Evolutionary conservation across 2,888 invertebrate species (phyloP), one percentile per base, ranked within the genome.

Genomic region (Leucophora obtusa): DNA sequence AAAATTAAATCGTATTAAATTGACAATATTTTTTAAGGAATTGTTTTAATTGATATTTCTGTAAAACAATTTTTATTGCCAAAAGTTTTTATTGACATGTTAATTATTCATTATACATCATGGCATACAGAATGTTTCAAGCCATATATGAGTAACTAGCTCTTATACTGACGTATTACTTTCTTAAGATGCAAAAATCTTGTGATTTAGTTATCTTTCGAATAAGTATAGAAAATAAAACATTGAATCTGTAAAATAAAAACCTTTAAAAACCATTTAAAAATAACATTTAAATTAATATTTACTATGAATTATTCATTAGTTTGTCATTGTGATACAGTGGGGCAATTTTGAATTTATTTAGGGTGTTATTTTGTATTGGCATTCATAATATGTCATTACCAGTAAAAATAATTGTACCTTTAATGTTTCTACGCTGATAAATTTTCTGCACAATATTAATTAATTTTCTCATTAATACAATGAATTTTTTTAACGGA

Each of bases 81-180:
- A 6, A 28, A 58, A 47, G 21, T 4, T 63, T 51, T 28, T 73
- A 65, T 65, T 51, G 15, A 65, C 65, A 38, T 63, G 71, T 62
- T 65, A 62, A 78, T 59, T 69, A 54, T 60, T 17, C n/a, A 65
- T 59, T 21, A 60, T 53, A 76, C 76, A 70, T 71, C 76, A 74
- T 17, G 43, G 17, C 21, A 24, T 18, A 62, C 54, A 54, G 15
- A 58, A 35, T 21, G 21, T 38, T 4, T 38, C 9, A 18, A 28
- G 15, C 14, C 38, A 53, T 4, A n/a, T 3, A 50, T 62, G 15
- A 47, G 62, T 62, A 50, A 62, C 24, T 24, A 47, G 24, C 15
- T 21, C 11, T 6, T 62, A n/a, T 28, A 50, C 47, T 50, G 62
- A 62, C 66, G 38, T 54, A 21, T 18, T 53, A n/a, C 38, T 53